Conservation (phyloP, 2,113 vertebrate genomes). For the Anarhynchus alexandrinus region DNA sequence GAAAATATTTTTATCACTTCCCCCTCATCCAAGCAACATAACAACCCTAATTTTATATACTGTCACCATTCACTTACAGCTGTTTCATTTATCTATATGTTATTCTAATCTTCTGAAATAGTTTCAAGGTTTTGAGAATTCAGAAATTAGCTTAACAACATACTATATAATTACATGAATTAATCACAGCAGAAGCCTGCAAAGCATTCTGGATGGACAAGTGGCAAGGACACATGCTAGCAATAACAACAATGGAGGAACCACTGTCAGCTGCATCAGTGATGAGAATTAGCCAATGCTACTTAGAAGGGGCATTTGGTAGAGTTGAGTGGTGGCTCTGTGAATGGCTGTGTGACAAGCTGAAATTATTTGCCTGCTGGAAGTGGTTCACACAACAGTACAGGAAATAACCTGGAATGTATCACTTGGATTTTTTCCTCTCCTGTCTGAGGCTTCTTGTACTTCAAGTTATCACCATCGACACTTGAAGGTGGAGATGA, state of each 20-base stretch:
- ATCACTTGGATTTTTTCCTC: fast-evolving
- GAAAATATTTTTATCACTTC: background rate
- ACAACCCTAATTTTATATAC: background rate
- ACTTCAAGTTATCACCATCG: background rate
- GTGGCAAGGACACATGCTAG: background rate
- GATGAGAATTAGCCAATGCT: background rate
- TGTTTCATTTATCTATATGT: background rate
- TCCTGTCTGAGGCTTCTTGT: background rate
- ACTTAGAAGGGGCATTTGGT: background rate
- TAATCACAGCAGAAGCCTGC: background rate
- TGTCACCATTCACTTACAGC: background rate
- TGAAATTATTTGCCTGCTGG: background rate
- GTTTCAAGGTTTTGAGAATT: background rate
- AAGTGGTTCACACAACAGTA: background rate
- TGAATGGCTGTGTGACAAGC: background rate
- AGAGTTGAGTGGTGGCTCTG: background rate
- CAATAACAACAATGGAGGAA: background rate
- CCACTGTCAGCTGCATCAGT: background rate
- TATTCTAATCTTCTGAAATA: background rate
- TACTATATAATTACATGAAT: background rate
- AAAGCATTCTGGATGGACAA: background rate
- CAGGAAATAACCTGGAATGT: background rate
- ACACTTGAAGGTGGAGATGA: background rate
- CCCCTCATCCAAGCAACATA: background rate
- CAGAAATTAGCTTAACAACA: background rate